Evolutionary conservation across 2,888 invertebrate genomes (phyloP).

Genomic region (Cryptus armator): DNA sequence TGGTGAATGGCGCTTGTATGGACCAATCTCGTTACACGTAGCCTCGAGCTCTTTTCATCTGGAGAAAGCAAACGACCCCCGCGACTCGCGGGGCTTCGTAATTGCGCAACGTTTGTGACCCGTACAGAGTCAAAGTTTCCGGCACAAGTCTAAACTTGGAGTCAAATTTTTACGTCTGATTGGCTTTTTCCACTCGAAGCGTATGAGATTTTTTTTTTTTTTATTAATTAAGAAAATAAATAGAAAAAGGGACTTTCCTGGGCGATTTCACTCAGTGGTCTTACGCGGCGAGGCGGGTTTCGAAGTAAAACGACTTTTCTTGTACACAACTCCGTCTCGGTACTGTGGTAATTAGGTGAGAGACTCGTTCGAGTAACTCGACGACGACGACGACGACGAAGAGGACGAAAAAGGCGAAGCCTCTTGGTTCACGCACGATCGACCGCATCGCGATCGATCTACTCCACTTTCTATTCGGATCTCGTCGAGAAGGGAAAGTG

Average conservation of each 20-base stretch:
- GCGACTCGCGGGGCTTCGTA: not conserved
- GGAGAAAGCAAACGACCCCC: constrained; percentile 58
- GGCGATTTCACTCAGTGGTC: constrained; percentile 56
- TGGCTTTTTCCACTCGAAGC: constrained; percentile 8
- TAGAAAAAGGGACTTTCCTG: constrained; percentile 46
- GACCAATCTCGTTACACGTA: constrained; percentile 51
- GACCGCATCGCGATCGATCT: constrained; percentile 71
- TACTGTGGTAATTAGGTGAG: constrained; percentile 61
- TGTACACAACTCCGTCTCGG: constrained; percentile 42
- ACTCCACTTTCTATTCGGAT: constrained; percentile 77
- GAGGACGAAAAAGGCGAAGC: constrained; percentile 58
- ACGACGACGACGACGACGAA: constrained; percentile 24
- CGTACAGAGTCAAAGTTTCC: constrained; percentile 39
- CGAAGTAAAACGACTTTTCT: constrained; percentile 57
- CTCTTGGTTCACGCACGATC: constrained; percentile 72
- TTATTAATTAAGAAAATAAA: not conserved
- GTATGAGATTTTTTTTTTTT: not conserved
- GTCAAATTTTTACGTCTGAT: not conserved
- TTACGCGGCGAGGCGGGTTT: constrained; percentile 28
- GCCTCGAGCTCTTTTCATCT: constrained; percentile 39
- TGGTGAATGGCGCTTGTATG: constrained; percentile 31
- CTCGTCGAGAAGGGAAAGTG: constrained; percentile 74
- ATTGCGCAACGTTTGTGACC: constrained; percentile 53
- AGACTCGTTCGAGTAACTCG: constrained; percentile 42
- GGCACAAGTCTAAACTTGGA: constrained; percentile 14